Conservation (phyloP, 2,113 vertebrate genomes). For the Corythoichthys intestinalis region DNA sequence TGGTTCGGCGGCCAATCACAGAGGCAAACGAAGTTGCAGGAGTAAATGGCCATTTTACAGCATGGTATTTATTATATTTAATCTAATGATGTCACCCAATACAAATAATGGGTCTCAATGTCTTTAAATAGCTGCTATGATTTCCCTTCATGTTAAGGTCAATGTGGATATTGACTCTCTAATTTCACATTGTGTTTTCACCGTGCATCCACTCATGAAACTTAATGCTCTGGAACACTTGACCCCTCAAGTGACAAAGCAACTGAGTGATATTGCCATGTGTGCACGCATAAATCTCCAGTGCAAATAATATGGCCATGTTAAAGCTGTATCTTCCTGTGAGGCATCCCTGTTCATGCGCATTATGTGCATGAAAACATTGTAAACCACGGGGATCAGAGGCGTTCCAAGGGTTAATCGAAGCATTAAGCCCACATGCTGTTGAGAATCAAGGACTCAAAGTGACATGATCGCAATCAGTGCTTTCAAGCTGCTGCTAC, state of each 20-base stretch:
- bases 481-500: conserved; percentile 12
- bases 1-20: too few relatives aligned
- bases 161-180: conserved; percentile 39
- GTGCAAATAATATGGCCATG: conserved; percentile 10
- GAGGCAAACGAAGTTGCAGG: neutral
- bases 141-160: conserved; percentile 37
- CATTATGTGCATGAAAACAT: neutral
- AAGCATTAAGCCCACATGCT: conserved; percentile 42
- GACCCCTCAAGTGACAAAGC: conserved; percentile 25
- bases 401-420: conserved; percentile 56
- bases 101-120: conserved; percentile 34
- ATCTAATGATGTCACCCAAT: conserved; percentile 8
- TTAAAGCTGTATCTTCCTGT: conserved; percentile 7
- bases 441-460: conserved; percentile 38
- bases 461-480: conserved; percentile 44
- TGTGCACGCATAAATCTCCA: conserved; percentile 19
- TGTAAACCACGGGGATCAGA: conserved; percentile 18
- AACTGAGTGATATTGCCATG: conserved; percentile 1
- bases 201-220: conserved; percentile 46
- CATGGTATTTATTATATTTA: neutral
- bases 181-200: conserved; percentile 47
- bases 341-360: neutral
- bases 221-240: conserved; percentile 26
- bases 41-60: neutral
- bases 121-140: conserved; percentile 30